Evolutionary conservation across 2,113 vertebrate genomes (phyloP).

Genomic region (Pachypanchax playfairii): DNA sequence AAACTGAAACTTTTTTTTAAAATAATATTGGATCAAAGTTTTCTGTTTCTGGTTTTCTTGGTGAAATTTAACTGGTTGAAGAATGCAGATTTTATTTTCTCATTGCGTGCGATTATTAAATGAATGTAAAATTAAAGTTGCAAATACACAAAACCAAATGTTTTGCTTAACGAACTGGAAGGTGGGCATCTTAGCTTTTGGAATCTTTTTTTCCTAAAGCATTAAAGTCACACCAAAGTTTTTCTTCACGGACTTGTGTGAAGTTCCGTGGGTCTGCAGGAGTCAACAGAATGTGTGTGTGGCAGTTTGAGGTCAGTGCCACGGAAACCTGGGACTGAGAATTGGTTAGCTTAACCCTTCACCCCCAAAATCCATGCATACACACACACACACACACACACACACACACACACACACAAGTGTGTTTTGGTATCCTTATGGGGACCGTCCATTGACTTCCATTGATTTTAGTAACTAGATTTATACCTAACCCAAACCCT

Average conservation of each 20-base stretch:
- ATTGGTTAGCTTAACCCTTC: conserved; percentile 70
- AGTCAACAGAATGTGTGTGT: conserved; percentile 35
- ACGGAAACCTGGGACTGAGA: conserved; percentile 67
- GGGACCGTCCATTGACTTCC: too few species aligned
- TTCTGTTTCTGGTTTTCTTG: too few species aligned
- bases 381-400: conserved; percentile 26
- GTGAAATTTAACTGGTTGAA: too few species aligned
- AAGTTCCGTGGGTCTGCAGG: conserved; percentile 1
- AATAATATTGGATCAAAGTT: too few species aligned
- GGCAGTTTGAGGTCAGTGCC: conserved; percentile 64
- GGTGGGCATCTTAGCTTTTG: too few species aligned
- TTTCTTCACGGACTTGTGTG: not conserved
- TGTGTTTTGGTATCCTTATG: too few species aligned
- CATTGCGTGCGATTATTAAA: not conserved
- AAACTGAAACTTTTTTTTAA: too few species aligned
- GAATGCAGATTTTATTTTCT: not conserved
- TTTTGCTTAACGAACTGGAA: too few species aligned
- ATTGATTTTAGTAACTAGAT: too few species aligned
- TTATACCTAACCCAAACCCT: too few species aligned
- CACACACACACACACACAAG: conserved; percentile 47
- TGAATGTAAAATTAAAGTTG: not conserved
- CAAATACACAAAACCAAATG: too few species aligned
- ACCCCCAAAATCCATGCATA: conserved; percentile 28
- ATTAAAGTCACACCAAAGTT: not conserved
- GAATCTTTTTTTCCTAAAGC: too few species aligned